These are phyloP conservation scores for Nephrocerus scutellatus DNA, from an alignment of 2,888 invertebrate genomes.

Conservation along the genomic window DNA sequence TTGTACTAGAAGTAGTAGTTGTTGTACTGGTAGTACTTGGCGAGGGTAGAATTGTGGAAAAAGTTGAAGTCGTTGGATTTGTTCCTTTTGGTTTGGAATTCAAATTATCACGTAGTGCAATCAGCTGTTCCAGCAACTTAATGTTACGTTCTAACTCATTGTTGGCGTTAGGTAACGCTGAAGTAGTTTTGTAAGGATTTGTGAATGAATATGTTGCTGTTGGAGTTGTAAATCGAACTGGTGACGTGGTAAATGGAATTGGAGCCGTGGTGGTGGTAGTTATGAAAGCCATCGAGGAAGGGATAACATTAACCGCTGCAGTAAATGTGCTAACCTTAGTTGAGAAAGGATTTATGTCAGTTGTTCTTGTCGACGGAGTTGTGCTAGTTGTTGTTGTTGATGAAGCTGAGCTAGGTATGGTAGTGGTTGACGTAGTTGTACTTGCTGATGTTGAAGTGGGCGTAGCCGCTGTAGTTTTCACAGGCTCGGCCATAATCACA, in stretches of 20 bases:
- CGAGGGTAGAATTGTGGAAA: no score
- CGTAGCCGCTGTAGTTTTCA: no score
- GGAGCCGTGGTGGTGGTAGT: constrained; percentile 18
- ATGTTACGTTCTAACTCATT: constrained; percentile 20
- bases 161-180: constrained; percentile 3
- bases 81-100: constrained; percentile 21
- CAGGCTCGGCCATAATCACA: no score
- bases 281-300: no score
- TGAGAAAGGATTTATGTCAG: no score
- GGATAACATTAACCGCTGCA: no score
- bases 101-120: constrained; percentile 26
- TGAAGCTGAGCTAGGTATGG: constrained; percentile 19
- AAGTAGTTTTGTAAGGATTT: neutral
- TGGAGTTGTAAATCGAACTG: constrained; percentile 17
- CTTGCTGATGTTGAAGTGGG: constrained; percentile 39
- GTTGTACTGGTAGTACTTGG: constrained; percentile 14
- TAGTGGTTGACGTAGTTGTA: constrained; percentile 35
- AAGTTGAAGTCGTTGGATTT: constrained; percentile 31
- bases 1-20: constrained; percentile 18
- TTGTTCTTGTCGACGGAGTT: constrained; percentile 8
- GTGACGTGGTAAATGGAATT: constrained; percentile 11
- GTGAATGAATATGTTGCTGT: constrained; percentile 13
- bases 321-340: no score
- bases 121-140: constrained; percentile 17
- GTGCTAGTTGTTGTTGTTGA: constrained; percentile 9